Evolutionary conservation across 2,113 vertebrate species (phyloP).

Genomic region (Etheostoma spectabile): DNA sequence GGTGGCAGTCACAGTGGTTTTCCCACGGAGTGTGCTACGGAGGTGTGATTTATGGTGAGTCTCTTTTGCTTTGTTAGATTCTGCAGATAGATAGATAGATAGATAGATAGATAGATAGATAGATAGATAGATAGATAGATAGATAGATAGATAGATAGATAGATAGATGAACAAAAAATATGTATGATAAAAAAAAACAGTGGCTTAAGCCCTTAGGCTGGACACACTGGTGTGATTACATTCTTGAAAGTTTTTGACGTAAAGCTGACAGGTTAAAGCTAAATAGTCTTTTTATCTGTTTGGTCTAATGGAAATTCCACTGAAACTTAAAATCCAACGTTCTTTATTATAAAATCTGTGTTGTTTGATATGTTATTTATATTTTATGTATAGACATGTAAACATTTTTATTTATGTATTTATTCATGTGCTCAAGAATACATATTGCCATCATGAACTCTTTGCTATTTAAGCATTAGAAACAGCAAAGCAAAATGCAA

Average conservation of each 20-base stretch:
- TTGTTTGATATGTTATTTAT: no score
- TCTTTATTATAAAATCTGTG: no score
- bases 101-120: constrained; percentile 16
- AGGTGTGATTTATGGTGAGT: constrained; percentile 23
- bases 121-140: constrained; percentile 10
- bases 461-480: not conserved
- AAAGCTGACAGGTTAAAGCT: not conserved
- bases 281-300: not conserved
- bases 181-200: no score
- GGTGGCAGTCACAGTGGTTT: not conserved
- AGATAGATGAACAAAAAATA: not conserved
- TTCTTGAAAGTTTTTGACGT: not conserved
- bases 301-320: not conserved
- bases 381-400: no score
- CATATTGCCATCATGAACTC: not conserved
- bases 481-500: not conserved
- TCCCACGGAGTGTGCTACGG: not conserved
- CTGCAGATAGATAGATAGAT: constrained; percentile 20
- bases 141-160: constrained; percentile 10
- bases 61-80: not conserved
- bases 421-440: not conserved
- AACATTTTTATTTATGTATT: not conserved
- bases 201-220: no score
- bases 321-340: not conserved
- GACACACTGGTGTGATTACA: no score